Conservation (phyloP, 2,888 invertebrate species). For the Taenaris catops region DNA sequence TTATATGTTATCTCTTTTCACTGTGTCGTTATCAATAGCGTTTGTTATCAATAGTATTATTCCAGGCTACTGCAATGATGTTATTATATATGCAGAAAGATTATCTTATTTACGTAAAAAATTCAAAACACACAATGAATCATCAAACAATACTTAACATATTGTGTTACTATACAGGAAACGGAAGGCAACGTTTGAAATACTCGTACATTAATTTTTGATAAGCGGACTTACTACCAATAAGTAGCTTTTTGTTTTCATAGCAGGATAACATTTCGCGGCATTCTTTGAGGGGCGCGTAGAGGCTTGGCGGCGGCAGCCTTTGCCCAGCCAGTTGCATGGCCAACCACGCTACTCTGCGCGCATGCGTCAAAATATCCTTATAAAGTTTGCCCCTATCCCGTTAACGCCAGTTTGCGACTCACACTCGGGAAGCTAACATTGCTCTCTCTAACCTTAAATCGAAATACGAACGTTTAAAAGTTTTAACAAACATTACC, state of each 20-base stretch:
- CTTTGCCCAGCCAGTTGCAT: conserved; percentile 41
- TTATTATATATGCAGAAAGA: too few species aligned
- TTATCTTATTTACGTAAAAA: too few species aligned
- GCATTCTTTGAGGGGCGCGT: conserved; percentile 9
- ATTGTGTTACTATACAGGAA: too few species aligned
- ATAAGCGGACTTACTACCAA: too few species aligned
- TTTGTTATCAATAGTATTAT: too few species aligned
- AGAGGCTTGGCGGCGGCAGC: conserved; percentile 26
- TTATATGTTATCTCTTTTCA: too few species aligned
- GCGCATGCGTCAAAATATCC: conserved; percentile 52
- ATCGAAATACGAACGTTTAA: conserved; percentile 39
- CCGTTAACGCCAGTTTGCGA: conserved; percentile 48
- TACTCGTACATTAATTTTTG: too few species aligned
- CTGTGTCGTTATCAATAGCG: too few species aligned
- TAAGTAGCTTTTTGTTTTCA: not conserved
- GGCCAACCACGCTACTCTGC: conserved; percentile 24
- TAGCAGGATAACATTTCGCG: not conserved
- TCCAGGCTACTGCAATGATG: too few species aligned
- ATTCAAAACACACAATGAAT: too few species aligned
- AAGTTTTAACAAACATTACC: conserved; percentile 47
- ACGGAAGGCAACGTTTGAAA: too few species aligned
- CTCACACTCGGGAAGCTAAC: conserved; percentile 37
- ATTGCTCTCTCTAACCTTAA: conserved; percentile 34
- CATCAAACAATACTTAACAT: too few species aligned
- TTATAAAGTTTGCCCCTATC: conserved; percentile 42